Evolutionary conservation across 2,888 invertebrate species (phyloP).

Genomic region (Gryllus longicercus): DNA sequence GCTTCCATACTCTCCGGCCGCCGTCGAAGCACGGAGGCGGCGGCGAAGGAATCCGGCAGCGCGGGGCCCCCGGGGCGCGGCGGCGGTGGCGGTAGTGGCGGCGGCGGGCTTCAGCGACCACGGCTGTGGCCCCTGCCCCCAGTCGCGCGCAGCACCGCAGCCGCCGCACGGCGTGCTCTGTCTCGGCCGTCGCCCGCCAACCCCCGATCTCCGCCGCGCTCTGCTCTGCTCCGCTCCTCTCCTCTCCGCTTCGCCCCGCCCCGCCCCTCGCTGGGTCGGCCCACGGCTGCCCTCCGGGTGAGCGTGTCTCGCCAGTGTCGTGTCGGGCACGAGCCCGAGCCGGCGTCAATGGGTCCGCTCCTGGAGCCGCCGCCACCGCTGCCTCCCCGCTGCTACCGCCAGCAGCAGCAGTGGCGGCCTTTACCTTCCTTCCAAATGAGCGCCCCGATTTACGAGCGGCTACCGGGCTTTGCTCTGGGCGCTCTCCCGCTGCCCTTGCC

Average conservation of each 20-base stretch:
- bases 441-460: background rate
- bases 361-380: background rate
- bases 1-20: background rate
- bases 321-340: background rate
- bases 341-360: background rate
- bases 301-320: no score
- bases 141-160: slow-evolving; percentile 1
- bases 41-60: slow-evolving; percentile 7
- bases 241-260: background rate
- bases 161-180: background rate
- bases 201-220: background rate
- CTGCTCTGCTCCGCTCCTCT: background rate
- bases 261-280: background rate
- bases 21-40: background rate
- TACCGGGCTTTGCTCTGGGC: background rate
- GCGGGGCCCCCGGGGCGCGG: background rate
- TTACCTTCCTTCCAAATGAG: background rate
- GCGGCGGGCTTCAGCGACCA: background rate
- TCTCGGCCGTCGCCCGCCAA: background rate
- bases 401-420: background rate
- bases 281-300: background rate
- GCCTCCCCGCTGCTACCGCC: background rate
- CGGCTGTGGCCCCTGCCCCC: background rate
- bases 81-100: background rate
- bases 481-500: background rate